phyloP scores from a whole-genome alignment of 1,140 invertebrate genomes.

The Proales similis region DNA sequence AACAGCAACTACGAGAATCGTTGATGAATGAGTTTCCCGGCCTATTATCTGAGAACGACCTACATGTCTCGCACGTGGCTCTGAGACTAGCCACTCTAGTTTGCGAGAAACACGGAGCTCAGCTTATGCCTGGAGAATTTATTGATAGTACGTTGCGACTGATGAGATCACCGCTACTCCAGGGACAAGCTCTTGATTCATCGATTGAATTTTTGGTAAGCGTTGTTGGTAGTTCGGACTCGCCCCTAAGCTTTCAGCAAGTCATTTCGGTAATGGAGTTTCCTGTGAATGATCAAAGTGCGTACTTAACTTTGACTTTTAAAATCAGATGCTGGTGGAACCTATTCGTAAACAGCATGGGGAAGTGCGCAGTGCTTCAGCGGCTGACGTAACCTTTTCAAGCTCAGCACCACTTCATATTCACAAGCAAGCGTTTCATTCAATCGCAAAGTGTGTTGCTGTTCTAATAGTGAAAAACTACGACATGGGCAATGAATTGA shows the following conservation, averaged over 20 bases:
- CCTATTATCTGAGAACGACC: conserved; percentile 80
- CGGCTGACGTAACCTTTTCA: not conserved
- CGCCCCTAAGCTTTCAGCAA: conserved; percentile 70
- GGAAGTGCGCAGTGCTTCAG: conserved; percentile 1
- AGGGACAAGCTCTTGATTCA: conserved; percentile 71
- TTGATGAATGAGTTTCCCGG: conserved; percentile 76
- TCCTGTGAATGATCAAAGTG: not conserved
- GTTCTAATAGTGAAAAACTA: conserved; percentile 71
- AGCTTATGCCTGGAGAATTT: conserved; percentile 56
- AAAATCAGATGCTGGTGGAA: conserved; percentile 48
- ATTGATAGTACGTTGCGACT: conserved; percentile 76
- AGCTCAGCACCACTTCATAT: conserved; percentile 28
- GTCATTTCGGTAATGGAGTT: conserved; percentile 58
- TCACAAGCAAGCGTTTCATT: conserved; percentile 50
- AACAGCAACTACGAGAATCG: conserved; percentile 62
- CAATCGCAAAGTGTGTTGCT: conserved; percentile 84
- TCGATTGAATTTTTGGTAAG: conserved; percentile 85
- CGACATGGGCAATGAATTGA: conserved; percentile 66
- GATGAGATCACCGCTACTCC: conserved; percentile 80
- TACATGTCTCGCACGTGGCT: conserved; percentile 84
- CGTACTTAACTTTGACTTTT: conserved; percentile 34
- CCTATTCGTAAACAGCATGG: conserved; percentile 47
- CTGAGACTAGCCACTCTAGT: conserved; percentile 55
- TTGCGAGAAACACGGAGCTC: conserved; percentile 50
- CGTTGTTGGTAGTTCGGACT: conserved; percentile 69